Base-by-base conservation (phyloP, 92 coral and sea anemone genomes). In the Zoanthus sansibaricus region DNA sequence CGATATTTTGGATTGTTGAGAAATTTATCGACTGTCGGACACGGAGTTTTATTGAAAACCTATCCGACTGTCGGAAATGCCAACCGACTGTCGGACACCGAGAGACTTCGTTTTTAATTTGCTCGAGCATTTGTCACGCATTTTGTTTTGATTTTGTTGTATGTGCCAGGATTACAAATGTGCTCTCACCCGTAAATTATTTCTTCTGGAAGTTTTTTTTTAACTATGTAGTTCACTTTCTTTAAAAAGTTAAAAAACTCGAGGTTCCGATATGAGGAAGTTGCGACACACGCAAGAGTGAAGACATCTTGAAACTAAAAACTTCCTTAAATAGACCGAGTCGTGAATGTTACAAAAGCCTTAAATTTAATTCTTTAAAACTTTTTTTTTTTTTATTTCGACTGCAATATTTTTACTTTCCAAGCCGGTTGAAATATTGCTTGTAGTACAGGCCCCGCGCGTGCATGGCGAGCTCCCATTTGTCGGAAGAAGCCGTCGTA, bases 391-490 rank as follows among this genome's bases (percentile, higher is more conserved):
- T 13, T 21, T 7, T 47, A 78, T 78, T 78, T 33, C 72, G 42
- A 52, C 1, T 16, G 5, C 16, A 58, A n/a, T 58, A n/a, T n/a
- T n/a, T n/a, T n/a, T n/a, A n/a, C n/a, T 54, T 77, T 9, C 7
- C 42, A 47, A 17, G 10, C 42, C 46, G 11, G 17, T 59, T 15
- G 70, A 11, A 4, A 6, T 15, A 4, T 14, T 7, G 21, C 30
- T 2, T 9, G n/a, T n/a, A 9, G 7, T 42, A 44, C 32, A 46
- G 59, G 18, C 64, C 42, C 75, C 25, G 72, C 59, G 84, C 85
- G 85, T n/a, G n/a, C n/a, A n/a, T 80, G 85, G 61, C 85, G 85
- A 80, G 74, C 74, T 66, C 46, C 74, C 13, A 80, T 80, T 80
- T 80, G 85, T 80, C 30, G 85, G 85, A 37, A 80, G 46, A 45